Evolutionary conservation across 1,140 invertebrate species (phyloP).

Genomic region (Drosophila asahinai): DNA sequence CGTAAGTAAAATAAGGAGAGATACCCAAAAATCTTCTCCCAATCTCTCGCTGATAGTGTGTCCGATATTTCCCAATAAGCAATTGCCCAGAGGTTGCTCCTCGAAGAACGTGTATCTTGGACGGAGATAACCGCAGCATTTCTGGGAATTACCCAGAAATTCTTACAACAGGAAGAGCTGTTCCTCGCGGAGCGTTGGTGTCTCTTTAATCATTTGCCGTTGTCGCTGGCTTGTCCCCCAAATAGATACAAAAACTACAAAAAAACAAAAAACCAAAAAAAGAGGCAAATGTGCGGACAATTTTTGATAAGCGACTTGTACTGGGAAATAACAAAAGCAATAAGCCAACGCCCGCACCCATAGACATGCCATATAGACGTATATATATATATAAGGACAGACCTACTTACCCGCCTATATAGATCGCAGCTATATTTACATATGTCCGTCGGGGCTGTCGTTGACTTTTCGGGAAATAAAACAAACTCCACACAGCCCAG

Average conservation of each 20-base stretch:
- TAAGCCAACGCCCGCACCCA: constrained; percentile 72
- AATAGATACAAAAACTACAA: constrained; percentile 33
- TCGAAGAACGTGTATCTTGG: constrained; percentile 9
- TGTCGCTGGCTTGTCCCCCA: constrained; percentile 27
- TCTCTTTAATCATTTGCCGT: constrained; percentile 70
- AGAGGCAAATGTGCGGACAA: constrained; percentile 35
- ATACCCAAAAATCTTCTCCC: too few species aligned
- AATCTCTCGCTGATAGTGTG: neutral
- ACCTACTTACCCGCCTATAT: constrained; percentile 62
- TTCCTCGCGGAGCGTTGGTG: constrained; percentile 12
- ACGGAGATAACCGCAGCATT: constrained; percentile 55
- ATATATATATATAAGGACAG: neutral
- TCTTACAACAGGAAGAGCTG: constrained; percentile 25
- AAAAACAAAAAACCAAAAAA: neutral
- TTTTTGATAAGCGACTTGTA: constrained; percentile 70
- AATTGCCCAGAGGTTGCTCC: constrained; percentile 10
- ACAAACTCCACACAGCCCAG: constrained; percentile 34
- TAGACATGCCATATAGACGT: constrained; percentile 35
- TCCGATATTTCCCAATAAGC: constrained; percentile 29
- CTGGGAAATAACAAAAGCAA: constrained; percentile 50
- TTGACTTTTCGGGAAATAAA: constrained; percentile 79
- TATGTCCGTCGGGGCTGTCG: constrained; percentile 57
- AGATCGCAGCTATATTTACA: constrained; percentile 75
- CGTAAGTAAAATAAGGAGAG: constrained; percentile 67
- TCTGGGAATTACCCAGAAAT: constrained; percentile 55